Evolutionary conservation across 2,888 invertebrate species (phyloP), one percentile per base, ranked within the genome.

Genomic region (Spilosoma lubricipeda): DNA sequence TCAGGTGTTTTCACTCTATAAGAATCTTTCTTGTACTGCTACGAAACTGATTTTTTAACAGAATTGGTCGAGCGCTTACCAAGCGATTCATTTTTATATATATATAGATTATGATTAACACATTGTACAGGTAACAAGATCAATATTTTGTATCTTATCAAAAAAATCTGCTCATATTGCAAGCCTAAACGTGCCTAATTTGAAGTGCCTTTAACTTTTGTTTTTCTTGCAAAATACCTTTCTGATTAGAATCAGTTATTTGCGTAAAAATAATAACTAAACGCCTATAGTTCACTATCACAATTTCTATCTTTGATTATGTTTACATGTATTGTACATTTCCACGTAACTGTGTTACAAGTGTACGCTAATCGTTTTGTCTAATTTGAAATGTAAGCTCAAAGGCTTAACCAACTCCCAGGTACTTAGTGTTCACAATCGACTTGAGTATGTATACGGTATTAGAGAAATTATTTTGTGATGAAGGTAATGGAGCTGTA

Each of bases 301-400:
- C 30, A 63, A 63, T 30, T n/a, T 63, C 30, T 63, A 63, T 63
- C 63, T 30, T 63, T 63, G 63, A 63, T 63, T 63, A 63, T 15
- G 15, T 59, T 33, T 52, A 67, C 27, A 67, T 56, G 52, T 56
- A 59, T 59, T 64, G 70, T 70, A 70, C 18, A 45, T 42, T 64
- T 52, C 0, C 20, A 70, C 30, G 23, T 42, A 23, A 23, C n/a
- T 68, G 20, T 64, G 72, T 64, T 69, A 64, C 66, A 67, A 70
- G 65, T 76, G 74, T 85, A 72, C 72, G 67, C 67, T 84, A 87
- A 86, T 82, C 80, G 81, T 83, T 78, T 77, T 78, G 77, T 82
- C 76, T 82, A 81, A 87, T 84, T 83, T 80, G 75, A 80, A 82
- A 80, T 77, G 78, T 77, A 85, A 79, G 80, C 76, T 73, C 77